Conservation (phyloP, 2,113 vertebrate species). For the Chiloscyllium plagiosum region DNA sequence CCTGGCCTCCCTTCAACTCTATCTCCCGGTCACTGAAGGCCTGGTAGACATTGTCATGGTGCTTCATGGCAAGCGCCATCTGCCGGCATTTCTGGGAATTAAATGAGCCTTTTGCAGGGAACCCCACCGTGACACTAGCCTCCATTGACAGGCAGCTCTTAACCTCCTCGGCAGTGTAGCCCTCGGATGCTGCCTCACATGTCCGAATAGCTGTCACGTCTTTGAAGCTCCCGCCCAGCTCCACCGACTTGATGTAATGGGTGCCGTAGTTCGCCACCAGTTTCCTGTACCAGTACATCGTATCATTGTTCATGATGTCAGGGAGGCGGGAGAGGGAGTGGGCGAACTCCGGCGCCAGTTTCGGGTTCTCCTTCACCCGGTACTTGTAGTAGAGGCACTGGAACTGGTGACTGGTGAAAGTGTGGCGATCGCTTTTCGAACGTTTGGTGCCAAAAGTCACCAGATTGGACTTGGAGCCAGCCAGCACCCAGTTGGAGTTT, state of each 20-base stretch:
- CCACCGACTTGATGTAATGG: constrained; percentile 63
- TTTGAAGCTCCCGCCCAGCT: constrained; percentile 59
- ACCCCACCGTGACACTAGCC: constrained; percentile 49
- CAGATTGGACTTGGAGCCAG: constrained; percentile 40
- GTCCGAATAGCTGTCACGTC: constrained; percentile 68
- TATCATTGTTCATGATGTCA: constrained; percentile 38
- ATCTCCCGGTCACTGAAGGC: constrained; percentile 61
- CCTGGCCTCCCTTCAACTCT: constrained; percentile 59
- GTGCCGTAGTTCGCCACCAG: constrained; percentile 65
- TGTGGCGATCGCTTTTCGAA: neutral
- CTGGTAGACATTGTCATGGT: constrained; percentile 50
- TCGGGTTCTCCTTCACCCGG: no score
- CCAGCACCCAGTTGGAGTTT: constrained; percentile 47
- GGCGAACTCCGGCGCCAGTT: constrained; percentile 50
- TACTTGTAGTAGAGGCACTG: neutral
- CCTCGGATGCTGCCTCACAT: constrained; percentile 61
- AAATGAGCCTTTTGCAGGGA: neutral
- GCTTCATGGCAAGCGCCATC: constrained; percentile 54
- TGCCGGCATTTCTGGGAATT: constrained; percentile 48
- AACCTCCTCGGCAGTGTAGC: constrained; percentile 56
- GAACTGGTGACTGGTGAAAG: neutral
- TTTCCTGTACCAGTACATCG: constrained; percentile 49
- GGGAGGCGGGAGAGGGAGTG: constrained; percentile 58
- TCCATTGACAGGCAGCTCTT: constrained; percentile 61
- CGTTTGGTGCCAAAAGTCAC: rapidly evolving